Evolutionary conservation across 64 coral and sea anemone genomes (phyloP), one percentile per base, ranked within the genome.

Genomic region (Astreopora myriophthalma): DNA sequence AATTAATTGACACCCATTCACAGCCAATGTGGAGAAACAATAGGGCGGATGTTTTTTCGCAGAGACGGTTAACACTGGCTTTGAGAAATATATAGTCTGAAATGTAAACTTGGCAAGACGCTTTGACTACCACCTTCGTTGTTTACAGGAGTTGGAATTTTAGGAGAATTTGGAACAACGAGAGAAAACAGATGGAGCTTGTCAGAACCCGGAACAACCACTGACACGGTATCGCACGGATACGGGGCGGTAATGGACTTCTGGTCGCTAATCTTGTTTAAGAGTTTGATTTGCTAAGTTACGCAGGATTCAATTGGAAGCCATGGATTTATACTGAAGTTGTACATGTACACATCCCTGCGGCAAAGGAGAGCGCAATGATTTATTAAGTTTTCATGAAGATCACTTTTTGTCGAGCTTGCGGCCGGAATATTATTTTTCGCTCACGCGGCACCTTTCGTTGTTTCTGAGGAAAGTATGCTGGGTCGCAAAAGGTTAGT

Each of bases 311-410:
- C 57, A 80, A 38, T 83, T 83, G 57, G 79, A 64, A 64, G 79
- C 57, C 14, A 12, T 34, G 79, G 79, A 83, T 13, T 63, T 34
- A 64, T 20, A 83, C 17, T 13, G 30, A 64, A 17, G 20, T 26
- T 20, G 17, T 8, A 34, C 31, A 24, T 63, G 32, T 9, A 36
- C 28, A 35, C 7, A 37, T 83, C 52, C 32, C 31, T 38, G 79
- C 57, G 79, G 79, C 52, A 64, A 83, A 17, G 10, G 34, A n/a
- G 8, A 64, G 22, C 57, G 2, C 61, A 16, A 6, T 69, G 57
- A 25, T 25, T 19, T 83, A 83, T 83, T 83, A 83, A 83, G 31
- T 24, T 83, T 83, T 83, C 57, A 83, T 83, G 57, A 83, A 83
- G 52, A 83, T 36, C 14, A 83, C 79, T 39, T 83, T 81, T 64